phyloP scores from a whole-genome alignment of 2,113 vertebrate species.

The Bubo blakistoni region DNA sequence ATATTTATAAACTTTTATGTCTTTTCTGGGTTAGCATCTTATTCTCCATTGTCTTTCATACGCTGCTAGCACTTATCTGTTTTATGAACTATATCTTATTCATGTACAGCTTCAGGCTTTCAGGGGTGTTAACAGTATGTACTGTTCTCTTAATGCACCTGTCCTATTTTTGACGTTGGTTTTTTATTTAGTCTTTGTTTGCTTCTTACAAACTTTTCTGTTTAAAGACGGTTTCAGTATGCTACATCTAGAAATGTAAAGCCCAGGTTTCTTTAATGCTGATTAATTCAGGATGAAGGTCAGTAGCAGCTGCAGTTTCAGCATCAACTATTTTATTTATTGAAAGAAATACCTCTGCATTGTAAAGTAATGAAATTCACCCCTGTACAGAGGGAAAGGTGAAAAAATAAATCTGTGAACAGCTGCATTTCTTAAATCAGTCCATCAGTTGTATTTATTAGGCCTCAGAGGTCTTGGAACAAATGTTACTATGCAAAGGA shows the following conservation, averaged over 20 bases:
- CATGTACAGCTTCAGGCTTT: background rate
- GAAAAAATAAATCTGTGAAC: background rate
- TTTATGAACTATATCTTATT: background rate
- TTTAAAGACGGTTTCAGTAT: background rate
- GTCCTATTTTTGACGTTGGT: background rate
- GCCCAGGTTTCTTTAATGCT: background rate
- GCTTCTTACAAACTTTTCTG: background rate
- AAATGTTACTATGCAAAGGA: background rate
- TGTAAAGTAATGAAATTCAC: background rate
- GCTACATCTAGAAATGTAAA: background rate
- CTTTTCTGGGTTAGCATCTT: background rate
- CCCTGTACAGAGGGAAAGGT: background rate
- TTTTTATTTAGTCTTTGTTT: background rate
- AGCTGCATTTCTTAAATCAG: background rate
- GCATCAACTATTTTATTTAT: background rate
- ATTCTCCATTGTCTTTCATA: background rate
- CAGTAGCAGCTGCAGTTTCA: background rate
- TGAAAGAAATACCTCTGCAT: background rate
- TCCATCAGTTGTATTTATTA: background rate
- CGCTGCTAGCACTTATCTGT: background rate
- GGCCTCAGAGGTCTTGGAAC: background rate
- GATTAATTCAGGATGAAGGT: background rate
- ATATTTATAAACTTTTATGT: background rate
- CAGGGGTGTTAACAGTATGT: background rate
- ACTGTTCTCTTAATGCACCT: background rate